A percentile compares a stretch with the other conserved stretches of the same genome.
Evolutionary conservation across 2,113 vertebrate species (phyloP).

Genomic region (Castor canadensis): DNA sequence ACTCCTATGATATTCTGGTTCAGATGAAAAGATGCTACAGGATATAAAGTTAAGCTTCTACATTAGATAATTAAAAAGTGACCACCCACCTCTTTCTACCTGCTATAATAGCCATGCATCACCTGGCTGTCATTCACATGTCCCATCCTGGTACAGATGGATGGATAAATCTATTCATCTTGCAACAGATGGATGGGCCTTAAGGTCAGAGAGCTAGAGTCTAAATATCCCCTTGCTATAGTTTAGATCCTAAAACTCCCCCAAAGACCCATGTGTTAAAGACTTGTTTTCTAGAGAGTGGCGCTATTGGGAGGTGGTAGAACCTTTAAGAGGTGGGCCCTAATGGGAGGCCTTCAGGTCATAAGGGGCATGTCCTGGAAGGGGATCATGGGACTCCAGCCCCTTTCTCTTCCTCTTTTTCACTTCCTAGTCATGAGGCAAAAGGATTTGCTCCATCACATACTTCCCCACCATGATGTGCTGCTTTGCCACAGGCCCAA

Average conservation of each 20-base stretch:
- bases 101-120: rapidly evolving
- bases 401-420: too few species aligned
- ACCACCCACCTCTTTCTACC: not conserved
- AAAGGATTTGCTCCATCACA: not conserved
- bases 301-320: not conserved
- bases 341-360: not conserved
- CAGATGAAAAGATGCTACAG: not conserved
- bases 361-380: not conserved
- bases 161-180: not conserved
- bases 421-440: not conserved
- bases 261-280: not conserved
- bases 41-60: not conserved
- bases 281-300: not conserved
- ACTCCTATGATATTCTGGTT: not conserved
- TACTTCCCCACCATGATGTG: too few species aligned
- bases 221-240: not conserved
- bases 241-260: not conserved
- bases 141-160: rapidly evolving
- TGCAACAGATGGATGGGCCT: too few species aligned
- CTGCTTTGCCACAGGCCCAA: not conserved
- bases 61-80: not conserved
- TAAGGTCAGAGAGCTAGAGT: too few species aligned
- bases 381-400: too few species aligned
- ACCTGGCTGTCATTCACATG: rapidly evolving
- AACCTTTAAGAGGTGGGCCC: too few species aligned